Percentiles rank a stretch among this genome's conserved stretches.
phyloP scores from a whole-genome alignment of 2,888 invertebrate species.

The Papilio elwesi region DNA sequence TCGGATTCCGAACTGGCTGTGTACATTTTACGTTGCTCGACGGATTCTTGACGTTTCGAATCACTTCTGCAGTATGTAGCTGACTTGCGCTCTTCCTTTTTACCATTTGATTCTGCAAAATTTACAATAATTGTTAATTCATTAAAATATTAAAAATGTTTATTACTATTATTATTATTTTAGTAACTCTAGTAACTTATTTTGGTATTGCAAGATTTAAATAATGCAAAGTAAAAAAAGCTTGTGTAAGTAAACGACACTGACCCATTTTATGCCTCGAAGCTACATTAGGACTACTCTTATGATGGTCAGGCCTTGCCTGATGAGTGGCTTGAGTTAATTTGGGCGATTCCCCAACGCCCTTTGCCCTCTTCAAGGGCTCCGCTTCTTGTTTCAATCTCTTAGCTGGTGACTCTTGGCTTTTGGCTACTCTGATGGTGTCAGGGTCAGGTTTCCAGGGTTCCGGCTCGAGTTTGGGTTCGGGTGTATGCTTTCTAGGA shows the following conservation, averaged over 20 bases:
- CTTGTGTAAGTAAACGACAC: constrained; percentile 24
- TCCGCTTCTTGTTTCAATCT: constrained; percentile 76
- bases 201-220: no score
- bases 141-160: no score
- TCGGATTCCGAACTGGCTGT: constrained; percentile 93
- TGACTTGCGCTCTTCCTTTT: constrained; percentile 79
- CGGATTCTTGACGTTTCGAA: constrained; percentile 72
- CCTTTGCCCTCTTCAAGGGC: constrained; percentile 75
- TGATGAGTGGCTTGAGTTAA: constrained; percentile 68
- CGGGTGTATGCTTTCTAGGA: constrained; percentile 57
- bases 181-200: no score
- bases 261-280: constrained; percentile 75
- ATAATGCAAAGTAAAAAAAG: no score
- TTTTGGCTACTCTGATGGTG: constrained; percentile 69
- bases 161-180: no score
- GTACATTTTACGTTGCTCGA: constrained; percentile 84
- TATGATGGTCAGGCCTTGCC: constrained; percentile 80
- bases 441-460: constrained; percentile 76
- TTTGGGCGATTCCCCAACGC: constrained; percentile 71
- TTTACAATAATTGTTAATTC: constrained; percentile 5
- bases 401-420: constrained; percentile 76
- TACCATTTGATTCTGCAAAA: constrained; percentile 66
- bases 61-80: constrained; percentile 77
- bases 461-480: constrained; percentile 52
- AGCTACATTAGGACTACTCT: constrained; percentile 86